A percentile compares a stretch with the other conserved stretches of the same genome.
Conservation (phyloP, 2,113 vertebrate species). For the Hystrix cristata region DNA sequence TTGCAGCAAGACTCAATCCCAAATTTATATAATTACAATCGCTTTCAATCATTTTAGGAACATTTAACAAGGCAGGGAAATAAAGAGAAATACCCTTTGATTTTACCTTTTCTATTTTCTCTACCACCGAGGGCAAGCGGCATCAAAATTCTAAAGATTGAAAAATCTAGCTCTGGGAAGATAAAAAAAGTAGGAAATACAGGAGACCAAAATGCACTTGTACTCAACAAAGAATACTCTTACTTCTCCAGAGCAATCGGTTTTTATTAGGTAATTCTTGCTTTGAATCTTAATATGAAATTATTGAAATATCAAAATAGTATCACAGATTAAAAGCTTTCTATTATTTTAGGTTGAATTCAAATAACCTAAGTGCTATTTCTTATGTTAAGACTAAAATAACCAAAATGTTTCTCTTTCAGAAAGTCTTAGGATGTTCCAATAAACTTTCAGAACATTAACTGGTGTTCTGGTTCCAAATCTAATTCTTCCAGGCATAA, state of each 20-base stretch:
- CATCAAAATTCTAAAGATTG: constrained; percentile 46
- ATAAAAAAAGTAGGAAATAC: neutral
- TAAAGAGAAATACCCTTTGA: neutral
- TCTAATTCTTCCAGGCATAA: constrained; percentile 73
- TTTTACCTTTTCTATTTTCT: constrained; percentile 53
- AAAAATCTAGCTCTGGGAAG: neutral
- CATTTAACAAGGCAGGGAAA: neutral
- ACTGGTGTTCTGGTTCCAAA: constrained; percentile 65
- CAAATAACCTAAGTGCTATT: neutral
- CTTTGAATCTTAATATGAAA: constrained; percentile 58
- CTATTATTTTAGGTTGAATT: constrained; percentile 45
- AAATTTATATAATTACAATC: neutral
- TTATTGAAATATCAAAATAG: constrained; percentile 39
- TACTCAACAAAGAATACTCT: neutral
- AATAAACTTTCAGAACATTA: constrained; percentile 58
- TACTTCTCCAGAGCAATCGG: neutral
- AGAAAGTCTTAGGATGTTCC: constrained; percentile 56
- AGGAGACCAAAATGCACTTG: neutral
- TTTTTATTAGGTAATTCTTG: constrained; percentile 10
- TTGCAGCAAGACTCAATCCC: neutral
- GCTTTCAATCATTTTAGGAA: constrained; percentile 49
- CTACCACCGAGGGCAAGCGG: neutral
- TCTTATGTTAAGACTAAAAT: constrained; percentile 30
- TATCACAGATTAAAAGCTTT: neutral
- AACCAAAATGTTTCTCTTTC: constrained; percentile 53